Percentiles rank a stretch among this genome's conserved stretches.
Conservation (phyloP, 2,113 vertebrate species). For the Engraulis encrasicolus region DNA sequence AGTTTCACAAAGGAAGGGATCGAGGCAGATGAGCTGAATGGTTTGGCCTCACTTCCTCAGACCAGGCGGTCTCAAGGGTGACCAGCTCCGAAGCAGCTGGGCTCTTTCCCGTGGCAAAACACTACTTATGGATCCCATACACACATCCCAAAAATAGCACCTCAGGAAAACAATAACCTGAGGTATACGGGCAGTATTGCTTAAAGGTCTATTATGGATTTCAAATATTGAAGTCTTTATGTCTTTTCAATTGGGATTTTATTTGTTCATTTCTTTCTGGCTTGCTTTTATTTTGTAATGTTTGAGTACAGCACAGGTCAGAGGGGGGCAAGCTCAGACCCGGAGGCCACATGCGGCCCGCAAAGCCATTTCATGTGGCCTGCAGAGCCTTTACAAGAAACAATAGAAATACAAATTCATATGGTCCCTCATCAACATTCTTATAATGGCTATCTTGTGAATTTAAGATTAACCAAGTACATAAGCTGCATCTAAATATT, state of each 20-base stretch:
- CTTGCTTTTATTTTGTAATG: no score
- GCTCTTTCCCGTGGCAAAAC: constrained; percentile 2
- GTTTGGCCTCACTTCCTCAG: constrained; percentile 64
- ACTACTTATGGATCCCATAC: not conserved
- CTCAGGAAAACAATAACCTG: not conserved
- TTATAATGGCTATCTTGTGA: no score
- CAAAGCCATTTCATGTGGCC: no score
- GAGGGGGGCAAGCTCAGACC: no score
- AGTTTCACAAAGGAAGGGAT: constrained; percentile 56
- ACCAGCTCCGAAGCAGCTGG: not conserved
- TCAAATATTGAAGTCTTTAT: not conserved
- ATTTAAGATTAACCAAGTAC: no score
- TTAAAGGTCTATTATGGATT: not conserved
- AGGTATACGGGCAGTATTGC: not conserved
- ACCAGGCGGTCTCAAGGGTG: constrained; percentile 35
- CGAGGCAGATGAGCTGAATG: constrained; percentile 56
- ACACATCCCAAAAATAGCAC: constrained; percentile 12
- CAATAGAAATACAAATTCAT: no score
- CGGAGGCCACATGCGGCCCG: no score
- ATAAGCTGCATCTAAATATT: no score
- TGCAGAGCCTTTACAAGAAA: no score
- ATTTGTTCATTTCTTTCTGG: not conserved
- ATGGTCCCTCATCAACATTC: no score
- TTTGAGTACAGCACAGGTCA: no score
- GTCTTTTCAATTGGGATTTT: not conserved